Conservation (phyloP, 1,140 invertebrate genomes). For the Lithobius niger region DNA sequence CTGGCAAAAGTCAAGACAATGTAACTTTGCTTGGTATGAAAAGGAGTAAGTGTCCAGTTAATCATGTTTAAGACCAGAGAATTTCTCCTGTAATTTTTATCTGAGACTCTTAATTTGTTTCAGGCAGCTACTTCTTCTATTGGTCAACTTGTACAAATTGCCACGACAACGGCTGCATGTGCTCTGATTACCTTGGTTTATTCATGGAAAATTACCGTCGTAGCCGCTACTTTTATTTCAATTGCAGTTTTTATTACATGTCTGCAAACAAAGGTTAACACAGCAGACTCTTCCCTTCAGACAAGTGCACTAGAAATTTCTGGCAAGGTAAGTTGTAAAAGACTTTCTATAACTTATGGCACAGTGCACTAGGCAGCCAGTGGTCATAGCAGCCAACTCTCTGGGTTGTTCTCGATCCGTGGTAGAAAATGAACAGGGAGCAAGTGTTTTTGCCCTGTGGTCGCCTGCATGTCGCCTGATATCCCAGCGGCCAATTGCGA, state of each 20-base stretch:
- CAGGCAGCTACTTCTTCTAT: neutral
- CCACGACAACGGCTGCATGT: neutral
- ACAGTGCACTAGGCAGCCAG: too few relatives aligned
- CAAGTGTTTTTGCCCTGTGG: too few relatives aligned
- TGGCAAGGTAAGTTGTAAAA: neutral
- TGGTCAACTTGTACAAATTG: neutral
- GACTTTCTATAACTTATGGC: too few relatives aligned
- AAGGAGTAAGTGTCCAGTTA: neutral
- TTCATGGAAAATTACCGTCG: slow-evolving; percentile 4
- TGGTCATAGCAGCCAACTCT: too few relatives aligned
- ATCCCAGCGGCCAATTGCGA: too few relatives aligned
- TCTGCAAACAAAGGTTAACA: neutral
- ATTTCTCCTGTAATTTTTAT: too few relatives aligned
- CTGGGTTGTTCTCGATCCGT: too few relatives aligned
- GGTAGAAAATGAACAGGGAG: too few relatives aligned
- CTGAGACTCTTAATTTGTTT: neutral
- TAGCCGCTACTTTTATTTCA: neutral
- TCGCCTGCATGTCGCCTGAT: too few relatives aligned
- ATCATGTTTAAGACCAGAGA: neutral
- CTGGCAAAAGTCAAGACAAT: too few relatives aligned
- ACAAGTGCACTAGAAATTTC: neutral
- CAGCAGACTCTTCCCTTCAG: neutral
- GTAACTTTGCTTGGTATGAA: too few relatives aligned
- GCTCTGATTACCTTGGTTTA: neutral
- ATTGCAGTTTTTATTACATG: slow-evolving; percentile 1